Conservation (phyloP, 2,797 vertebrate genomes). For the Epinephelus coioides region DNA sequence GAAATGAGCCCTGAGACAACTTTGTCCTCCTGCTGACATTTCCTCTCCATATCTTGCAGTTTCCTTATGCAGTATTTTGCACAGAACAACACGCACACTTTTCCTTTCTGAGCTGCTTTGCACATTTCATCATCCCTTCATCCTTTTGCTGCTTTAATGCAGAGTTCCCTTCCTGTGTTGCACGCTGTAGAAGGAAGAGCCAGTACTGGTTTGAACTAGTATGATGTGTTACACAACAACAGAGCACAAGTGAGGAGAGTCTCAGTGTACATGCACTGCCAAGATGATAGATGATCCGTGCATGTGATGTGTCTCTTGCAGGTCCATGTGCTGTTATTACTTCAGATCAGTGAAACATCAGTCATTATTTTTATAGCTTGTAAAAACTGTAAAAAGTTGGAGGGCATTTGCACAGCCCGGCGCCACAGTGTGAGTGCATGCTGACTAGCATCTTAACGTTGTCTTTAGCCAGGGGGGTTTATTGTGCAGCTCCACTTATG, state of each 20-base stretch:
- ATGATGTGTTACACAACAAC: slow-evolving; percentile 77
- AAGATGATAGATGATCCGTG: slow-evolving; percentile 15
- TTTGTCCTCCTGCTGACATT: slow-evolving; percentile 2
- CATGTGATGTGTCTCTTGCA: slow-evolving; percentile 16
- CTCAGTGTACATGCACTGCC: slow-evolving; percentile 23
- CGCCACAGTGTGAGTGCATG: slow-evolving; percentile 13
- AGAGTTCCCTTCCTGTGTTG: slow-evolving; percentile 19
- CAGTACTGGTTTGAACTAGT: slow-evolving; percentile 76
- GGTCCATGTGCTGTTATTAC: not conserved
- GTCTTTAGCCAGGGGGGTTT: slow-evolving; percentile 45
- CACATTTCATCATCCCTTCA: not conserved
- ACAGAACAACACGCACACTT: not conserved
- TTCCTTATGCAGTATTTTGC: slow-evolving; percentile 26
- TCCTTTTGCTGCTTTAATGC: slow-evolving; percentile 3
- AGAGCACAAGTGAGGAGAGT: slow-evolving; percentile 36
- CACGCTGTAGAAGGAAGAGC: slow-evolving; percentile 20
- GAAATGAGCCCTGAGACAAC: slow-evolving; percentile 11
- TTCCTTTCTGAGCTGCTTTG: not conserved
- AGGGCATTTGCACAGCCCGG: slow-evolving; percentile 9
- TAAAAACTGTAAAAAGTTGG: not conserved
- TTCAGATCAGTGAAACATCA: slow-evolving; percentile 3
- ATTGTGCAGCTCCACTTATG: slow-evolving; percentile 64
- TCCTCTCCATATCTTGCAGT: not conserved
- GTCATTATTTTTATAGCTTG: slow-evolving; percentile 8
- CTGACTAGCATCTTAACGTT: slow-evolving; percentile 48